Evolutionary conservation across 2,797 vertebrate species (phyloP).

Genomic region (Gorsachius magnificus): DNA sequence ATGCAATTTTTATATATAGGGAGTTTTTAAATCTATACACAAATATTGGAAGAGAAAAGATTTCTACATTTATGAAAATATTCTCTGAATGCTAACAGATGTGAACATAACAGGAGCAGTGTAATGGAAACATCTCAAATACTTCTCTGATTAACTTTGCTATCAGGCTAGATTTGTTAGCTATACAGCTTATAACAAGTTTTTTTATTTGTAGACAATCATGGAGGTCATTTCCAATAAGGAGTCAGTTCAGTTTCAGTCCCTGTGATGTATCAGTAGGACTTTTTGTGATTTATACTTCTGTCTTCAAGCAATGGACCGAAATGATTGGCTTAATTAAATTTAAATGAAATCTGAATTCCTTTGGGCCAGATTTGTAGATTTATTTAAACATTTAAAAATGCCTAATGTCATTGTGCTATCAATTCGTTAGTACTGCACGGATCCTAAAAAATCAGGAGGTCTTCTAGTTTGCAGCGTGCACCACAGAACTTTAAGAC

Average conservation of each 20-base stretch:
- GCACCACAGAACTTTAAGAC: not conserved
- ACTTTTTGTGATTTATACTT: not conserved
- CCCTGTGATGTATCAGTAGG: not conserved
- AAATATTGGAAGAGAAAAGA: not conserved
- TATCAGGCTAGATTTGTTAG: not conserved
- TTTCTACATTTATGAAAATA: not conserved
- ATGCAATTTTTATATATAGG: not conserved
- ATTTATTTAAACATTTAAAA: not conserved
- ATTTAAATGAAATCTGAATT: constrained; percentile 7
- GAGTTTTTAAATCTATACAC: not conserved
- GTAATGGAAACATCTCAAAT: not conserved
- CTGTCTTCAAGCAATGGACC: not conserved
- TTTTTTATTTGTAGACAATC: not conserved
- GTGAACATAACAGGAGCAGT: not conserved
- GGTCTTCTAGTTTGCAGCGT: not conserved
- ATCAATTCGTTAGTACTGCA: not conserved
- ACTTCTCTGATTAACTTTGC: not conserved
- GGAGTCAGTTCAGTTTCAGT: not conserved
- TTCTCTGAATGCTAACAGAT: not conserved
- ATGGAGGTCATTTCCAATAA: not conserved
- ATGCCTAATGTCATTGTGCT: not conserved
- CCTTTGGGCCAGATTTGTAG: not conserved
- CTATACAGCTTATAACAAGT: not conserved
- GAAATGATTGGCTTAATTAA: not conserved
- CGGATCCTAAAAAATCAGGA: not conserved